These are phyloP conservation scores for Melinaea menophilus DNA, from an alignment of 2,888 invertebrate species.

Conservation along the genomic window DNA sequence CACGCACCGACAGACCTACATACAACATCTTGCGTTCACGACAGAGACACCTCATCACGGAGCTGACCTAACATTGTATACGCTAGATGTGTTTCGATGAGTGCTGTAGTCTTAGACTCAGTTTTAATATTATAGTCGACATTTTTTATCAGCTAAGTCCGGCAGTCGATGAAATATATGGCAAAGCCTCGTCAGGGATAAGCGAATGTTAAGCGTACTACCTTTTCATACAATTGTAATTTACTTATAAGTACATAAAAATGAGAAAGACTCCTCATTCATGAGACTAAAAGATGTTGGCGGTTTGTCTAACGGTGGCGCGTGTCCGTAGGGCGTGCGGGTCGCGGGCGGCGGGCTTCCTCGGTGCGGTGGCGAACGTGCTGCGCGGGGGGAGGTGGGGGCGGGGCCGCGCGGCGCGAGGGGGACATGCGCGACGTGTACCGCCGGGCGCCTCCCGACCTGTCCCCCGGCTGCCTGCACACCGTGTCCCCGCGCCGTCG, in stretches of 20 bases:
- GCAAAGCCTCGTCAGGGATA: no score
- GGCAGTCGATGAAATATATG: no score
- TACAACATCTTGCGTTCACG: background rate
- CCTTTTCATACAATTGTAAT: no score
- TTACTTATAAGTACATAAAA: background rate
- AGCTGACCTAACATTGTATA: background rate
- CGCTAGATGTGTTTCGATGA: background rate
- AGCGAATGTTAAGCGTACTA: no score
- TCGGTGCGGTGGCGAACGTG: constrained; percentile 41
- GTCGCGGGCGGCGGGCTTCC: constrained; percentile 38
- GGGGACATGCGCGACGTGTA: constrained; percentile 78
- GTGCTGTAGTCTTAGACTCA: background rate
- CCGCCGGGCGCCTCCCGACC: constrained; percentile 63
- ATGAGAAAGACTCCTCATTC: background rate
- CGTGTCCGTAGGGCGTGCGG: constrained; percentile 39
- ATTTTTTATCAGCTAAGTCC: no score
- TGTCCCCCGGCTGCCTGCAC: constrained; percentile 74
- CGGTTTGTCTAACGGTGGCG: constrained; percentile 10
- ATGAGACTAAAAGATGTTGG: background rate
- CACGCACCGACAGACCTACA: constrained; percentile 1
- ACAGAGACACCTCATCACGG: background rate
- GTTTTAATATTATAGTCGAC: no score
- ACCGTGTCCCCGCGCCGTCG: constrained; percentile 47
- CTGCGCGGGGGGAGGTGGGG: constrained; percentile 35
- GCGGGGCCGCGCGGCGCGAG: constrained; percentile 42